Percentiles rank a stretch among this genome's conserved stretches.
Evolutionary conservation across 2,113 vertebrate genomes (phyloP).

Genomic region (Colistium nudipinnis): DNA sequence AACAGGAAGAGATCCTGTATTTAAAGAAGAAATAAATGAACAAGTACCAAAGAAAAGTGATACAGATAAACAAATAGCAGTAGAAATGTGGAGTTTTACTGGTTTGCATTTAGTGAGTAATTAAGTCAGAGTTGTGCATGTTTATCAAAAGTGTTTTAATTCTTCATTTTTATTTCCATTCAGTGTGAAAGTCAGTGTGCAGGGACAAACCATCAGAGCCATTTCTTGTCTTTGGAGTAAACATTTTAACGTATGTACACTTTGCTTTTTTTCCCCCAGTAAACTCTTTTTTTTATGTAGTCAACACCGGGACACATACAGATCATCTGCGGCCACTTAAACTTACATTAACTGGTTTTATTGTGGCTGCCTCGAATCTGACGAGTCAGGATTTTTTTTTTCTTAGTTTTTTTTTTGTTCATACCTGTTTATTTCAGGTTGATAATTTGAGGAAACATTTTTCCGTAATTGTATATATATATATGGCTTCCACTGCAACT

Average conservation of each 20-base stretch:
- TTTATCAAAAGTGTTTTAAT: neutral
- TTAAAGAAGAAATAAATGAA: neutral
- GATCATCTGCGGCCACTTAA: neutral
- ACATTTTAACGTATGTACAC: no score
- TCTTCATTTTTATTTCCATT: neutral
- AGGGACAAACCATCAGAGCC: neutral
- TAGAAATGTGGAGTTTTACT: neutral
- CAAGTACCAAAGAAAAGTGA: neutral
- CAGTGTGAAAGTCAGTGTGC: neutral
- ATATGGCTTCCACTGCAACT: constrained; percentile 31
- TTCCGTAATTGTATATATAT: constrained; percentile 18
- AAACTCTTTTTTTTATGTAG: no score
- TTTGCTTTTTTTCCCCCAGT: no score
- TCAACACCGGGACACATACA: neutral
- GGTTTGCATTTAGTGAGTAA: neutral
- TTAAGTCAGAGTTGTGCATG: neutral
- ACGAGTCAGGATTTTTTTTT: neutral
- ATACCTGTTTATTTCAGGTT: neutral
- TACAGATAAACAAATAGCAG: neutral
- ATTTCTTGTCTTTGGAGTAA: no score
- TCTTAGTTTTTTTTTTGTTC: no score
- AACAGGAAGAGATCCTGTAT: neutral
- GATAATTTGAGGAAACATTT: neutral
- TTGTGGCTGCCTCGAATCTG: neutral
- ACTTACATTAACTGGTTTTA: neutral